These are phyloP conservation scores for Pantala flavescens DNA, from an alignment of 1,140 invertebrate genomes.

Conservation along the genomic window DNA sequence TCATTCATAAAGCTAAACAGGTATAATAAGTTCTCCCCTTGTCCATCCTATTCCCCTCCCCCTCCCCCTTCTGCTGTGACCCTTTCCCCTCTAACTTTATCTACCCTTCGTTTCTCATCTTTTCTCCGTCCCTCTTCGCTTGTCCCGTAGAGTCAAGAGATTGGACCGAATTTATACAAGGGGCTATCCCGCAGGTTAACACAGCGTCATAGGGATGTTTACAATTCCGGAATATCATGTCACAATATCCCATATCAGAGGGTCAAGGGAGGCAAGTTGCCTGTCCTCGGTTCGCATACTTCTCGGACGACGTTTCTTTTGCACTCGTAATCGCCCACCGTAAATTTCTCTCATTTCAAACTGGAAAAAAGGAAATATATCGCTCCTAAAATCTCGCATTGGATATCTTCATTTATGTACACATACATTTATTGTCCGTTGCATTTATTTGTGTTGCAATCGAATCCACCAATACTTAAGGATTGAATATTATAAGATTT, in stretches of 20 bases:
- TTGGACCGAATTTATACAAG: conserved; percentile 2
- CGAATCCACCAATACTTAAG: too few species aligned
- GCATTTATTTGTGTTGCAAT: too few species aligned
- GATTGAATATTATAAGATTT: too few species aligned
- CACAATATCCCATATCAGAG: not conserved
- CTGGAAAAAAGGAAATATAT: too few species aligned
- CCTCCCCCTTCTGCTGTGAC: not conserved
- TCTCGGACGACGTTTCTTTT: not conserved
- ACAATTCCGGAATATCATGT: not conserved
- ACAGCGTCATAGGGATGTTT: not conserved
- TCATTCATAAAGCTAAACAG: too few species aligned
- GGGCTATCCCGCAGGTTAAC: not conserved
- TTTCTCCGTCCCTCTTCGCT: not conserved
- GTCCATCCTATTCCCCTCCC: too few species aligned
- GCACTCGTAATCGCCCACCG: not conserved
- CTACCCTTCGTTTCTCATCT: not conserved
- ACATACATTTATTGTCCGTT: too few species aligned
- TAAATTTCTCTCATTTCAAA: not conserved
- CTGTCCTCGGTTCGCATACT: not conserved
- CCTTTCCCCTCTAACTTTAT: not conserved
- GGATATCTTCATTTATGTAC: too few species aligned
- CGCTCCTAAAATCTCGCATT: too few species aligned
- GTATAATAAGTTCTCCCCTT: too few species aligned
- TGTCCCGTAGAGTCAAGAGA: not conserved
- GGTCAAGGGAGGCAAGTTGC: not conserved